phyloP scores from a whole-genome alignment of 2,113 vertebrate genomes.

The Lepus americanus region DNA sequence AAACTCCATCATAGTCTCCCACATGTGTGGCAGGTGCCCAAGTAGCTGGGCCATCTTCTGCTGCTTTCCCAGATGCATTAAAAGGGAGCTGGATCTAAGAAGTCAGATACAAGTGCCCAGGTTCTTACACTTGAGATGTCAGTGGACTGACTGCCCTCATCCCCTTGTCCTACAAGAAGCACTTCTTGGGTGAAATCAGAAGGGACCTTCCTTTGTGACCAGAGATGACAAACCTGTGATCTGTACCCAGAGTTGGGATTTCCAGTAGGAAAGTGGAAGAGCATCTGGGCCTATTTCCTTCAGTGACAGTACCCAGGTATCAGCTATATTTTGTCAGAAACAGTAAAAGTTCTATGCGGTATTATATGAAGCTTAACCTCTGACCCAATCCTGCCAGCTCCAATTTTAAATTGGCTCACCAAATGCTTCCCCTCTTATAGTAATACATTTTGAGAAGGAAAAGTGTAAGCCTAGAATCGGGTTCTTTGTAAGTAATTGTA shows the following conservation, averaged over 20 bases:
- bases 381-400: background rate
- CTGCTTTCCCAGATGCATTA: too few species aligned
- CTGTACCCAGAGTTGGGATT: background rate
- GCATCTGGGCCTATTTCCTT: constrained; percentile 8
- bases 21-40: too few species aligned
- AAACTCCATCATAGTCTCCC: too few species aligned
- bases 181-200: constrained; percentile 5
- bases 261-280: background rate
- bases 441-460: constrained; percentile 36
- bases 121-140: background rate
- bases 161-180: background rate
- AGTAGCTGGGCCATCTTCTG: too few species aligned
- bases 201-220: background rate
- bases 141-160: background rate
- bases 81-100: background rate
- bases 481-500: constrained; percentile 53
- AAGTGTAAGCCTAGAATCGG: background rate
- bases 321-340: background rate
- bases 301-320: background rate
- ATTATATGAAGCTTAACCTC: background rate
- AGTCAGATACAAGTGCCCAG: background rate
- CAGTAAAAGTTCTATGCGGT: constrained; percentile 7
- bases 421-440: constrained; percentile 38
- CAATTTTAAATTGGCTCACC: constrained; percentile 4
- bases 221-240: background rate